Evolutionary conservation across 2,888 invertebrate species (phyloP), one percentile per base, ranked within the genome.

Genomic region (Eilema caniola): DNA sequence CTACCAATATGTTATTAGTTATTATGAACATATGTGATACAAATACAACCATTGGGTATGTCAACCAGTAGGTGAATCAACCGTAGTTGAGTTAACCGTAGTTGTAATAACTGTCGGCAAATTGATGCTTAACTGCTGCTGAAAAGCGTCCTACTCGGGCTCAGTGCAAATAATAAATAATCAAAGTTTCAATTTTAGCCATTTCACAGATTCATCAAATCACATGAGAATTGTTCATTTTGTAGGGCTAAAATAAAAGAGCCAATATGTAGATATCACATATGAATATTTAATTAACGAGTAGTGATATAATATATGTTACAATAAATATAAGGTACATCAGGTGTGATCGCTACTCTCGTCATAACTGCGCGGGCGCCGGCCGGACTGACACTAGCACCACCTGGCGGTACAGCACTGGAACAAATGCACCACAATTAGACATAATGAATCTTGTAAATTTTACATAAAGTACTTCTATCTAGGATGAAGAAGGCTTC

Each of bases 251-350:
- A 78, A 88, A 88, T 86, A 80, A 88, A 91, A 91, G 80, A 69
- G 81, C 69, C 69, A 16, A 25, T 33, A 41, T 77, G 80, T 90
- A 91, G 92, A 94, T 95, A 95, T 95, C 95, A 95, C 95, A 95
- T 94, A 93, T 94, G 93, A 93, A 94, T 95, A 94, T 94, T 93
- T 92, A 88, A 93, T 94, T 93, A 89, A 94, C 88, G 90, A 90
- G 89, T 93, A 94, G 92, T 93, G 93, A 93, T 94, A 94, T 91
- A 91, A 90, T 94, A 93, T 92, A 91, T 87, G 88, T 90, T 90
- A 92, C 90, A 94, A 94, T 94, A 95, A 94, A 95, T 94, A 93
- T 92, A 93, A 93, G 94, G 94, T 95, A 93, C 94, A 90, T 71
- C n/a, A 83, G 88, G 94, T 93, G 94, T 93, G 93, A 91, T 82